Base-by-base conservation (phyloP, 2,113 vertebrate genomes). In the Hemiprocne comata region DNA sequence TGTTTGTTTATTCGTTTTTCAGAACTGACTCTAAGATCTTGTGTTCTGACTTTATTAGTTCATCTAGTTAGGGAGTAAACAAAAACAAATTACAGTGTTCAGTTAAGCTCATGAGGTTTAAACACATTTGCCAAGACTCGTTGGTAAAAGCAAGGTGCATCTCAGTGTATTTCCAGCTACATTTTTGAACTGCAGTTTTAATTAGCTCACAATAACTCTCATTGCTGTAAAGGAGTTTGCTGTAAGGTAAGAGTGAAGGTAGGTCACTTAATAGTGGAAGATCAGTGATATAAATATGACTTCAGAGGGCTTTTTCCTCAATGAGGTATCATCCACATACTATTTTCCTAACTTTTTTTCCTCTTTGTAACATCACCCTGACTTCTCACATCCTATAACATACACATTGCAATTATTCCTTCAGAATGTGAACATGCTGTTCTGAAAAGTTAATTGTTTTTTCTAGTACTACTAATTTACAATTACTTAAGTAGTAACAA, bases 381-480 rank as follows among this genome's bases (percentile, higher is more conserved):
- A 87, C 75, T 5, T 83, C 13, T 64, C 54, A 44, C 24, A 57
- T 84, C 4, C 7, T 57, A 24, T 72, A 81, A 78, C 57, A 66
- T 21, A n/a, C 40, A 40, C 40, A 40, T 10, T 40, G 33, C 64
- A 90, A 74, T 95, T 94, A 53, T 83, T 38, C 26, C 34, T 58
- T 82, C 57, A 84, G 51, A 94, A 95, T 29, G 9, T 76, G 44
- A 94, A 93, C 21, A n/a, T 19, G 13, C 4, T 76, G 42, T 55
- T 95, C 79, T 77, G 19, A 81, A 46, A 71, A 92, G 36, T 38
- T 94, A 36, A 26, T 57, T 93, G 29, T 46, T 96, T 96, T 91
- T 94, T 67, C 54, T 94, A 84, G 28, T 83, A 51, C 36, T 92
- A 87, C 88, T 87, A 96, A 90, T 93, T 70, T 87, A 86, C 24